Evolutionary conservation across 2,797 vertebrate genomes (phyloP), one percentile per base, ranked within the genome.

Genomic region (Eidolon dupreanum): DNA sequence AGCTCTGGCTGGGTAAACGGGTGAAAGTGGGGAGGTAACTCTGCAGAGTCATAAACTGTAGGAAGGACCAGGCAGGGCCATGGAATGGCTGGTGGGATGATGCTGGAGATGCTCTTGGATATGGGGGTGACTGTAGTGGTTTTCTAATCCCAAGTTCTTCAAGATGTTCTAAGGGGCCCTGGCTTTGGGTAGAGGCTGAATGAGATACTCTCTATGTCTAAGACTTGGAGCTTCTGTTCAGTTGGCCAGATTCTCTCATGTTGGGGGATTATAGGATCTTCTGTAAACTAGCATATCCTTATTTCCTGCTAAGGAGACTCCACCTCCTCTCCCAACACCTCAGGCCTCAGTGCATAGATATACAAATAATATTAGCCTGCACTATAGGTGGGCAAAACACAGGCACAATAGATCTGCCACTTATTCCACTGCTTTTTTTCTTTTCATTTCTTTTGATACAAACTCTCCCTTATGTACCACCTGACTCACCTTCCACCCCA

Each of bases 341-440:
- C 26, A 79, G 16, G 43, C 43, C 63, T 92, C 11, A 1, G 31
- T 28, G 53, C 55, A 26, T 0, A 68, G n/a, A 19, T 11, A 65
- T 10, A 26, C 6, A 22, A 15, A 0, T 11, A 3, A 3, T n/a
- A 31, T 24, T 1, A 36, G 4, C 17, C 13, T 4, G 0, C 11
- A 17, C 24, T 36, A 3, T 2, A 28, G 86, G 6, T 12, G 49
- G 51, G 15, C 61, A 55, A 36, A 31, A 28, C 38, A 36, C 10
- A 22, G 57, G 43, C 4, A 8, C 17, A 38, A 24, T 2, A 2
- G 3, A 0, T n/a, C 51, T 75, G 8, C 9, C 17, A 17, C 33
- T 41, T 61, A 49, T 33, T 68, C 28, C 49, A n/a, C 16, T 19
- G 41, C 7, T 0, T 31, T 51, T 87, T 53, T 31, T 15, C 26